Base-by-base conservation (phyloP, 1,140 invertebrate species). In the Meloidogyne hapla region DNA sequence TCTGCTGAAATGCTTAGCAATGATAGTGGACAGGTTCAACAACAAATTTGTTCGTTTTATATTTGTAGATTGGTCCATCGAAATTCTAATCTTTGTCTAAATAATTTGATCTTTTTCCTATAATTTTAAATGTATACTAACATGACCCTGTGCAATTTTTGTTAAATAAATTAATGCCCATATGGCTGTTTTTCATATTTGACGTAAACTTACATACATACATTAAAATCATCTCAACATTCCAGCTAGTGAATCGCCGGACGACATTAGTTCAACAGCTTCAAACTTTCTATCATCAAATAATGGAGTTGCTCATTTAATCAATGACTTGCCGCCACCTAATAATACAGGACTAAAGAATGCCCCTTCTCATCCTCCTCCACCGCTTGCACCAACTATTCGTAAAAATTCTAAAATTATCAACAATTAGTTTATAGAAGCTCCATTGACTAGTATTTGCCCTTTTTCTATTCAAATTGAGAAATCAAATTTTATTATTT, bases 281-380 rank as follows among this genome's bases (percentile, higher is more conserved):
- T 23, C 18, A 42, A 69, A 18, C n/a, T 56, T 28, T 40, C 12
- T 61, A 18, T 56, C 68, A 69, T n/a, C 48, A n/a, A n/a, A 56
- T 56, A 56, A 56, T 21, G 48, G 48, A 56, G 48, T 67, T 25
- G 28, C 65, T 33, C 65, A 67, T 38, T 33, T 42, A 33, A 67
- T 38, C 65, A 67, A n/a, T 5, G 23, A 38, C 8, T 67, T 67
- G n/a, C n/a, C 40, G 5, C 40, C 21, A 42, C 65, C n/a, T n/a
- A 67, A 67, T 67, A 42, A 33, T 42, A 42, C 3, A n/a, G 65
- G 65, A 67, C 3, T 67, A 1, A 67, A 67, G 5, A 21, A n/a
- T 33, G 28, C 21, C 18, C 65, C 65, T 25, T 5, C 64, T 45
- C 42, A 15, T 45, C 48, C 48, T 0, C 48, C 48, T n/a, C 48